Evolutionary conservation across 1,140 invertebrate species (phyloP).

Genomic region (Aphelenchoides avenae): DNA sequence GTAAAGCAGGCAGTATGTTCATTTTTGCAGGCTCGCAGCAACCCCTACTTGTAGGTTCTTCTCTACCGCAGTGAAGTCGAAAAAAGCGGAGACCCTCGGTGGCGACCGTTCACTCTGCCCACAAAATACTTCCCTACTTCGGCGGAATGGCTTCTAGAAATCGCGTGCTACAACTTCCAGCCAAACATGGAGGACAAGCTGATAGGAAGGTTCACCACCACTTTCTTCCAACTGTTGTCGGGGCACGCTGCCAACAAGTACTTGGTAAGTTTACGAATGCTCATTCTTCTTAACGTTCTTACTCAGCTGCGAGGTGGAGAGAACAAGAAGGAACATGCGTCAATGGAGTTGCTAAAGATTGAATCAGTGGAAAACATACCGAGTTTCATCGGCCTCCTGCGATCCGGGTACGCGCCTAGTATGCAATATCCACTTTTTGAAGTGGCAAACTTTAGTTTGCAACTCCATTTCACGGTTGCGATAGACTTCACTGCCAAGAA

Average conservation of each 20-base stretch:
- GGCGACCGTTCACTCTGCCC: constrained; percentile 39
- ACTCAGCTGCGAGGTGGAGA: constrained; percentile 22
- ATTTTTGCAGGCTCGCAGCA: constrained; percentile 6
- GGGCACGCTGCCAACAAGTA: constrained; percentile 33
- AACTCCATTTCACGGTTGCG: constrained; percentile 43
- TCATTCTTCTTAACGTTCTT: constrained; percentile 11
- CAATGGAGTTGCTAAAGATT: constrained; percentile 35
- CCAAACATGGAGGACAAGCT: constrained; percentile 34
- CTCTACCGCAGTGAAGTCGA: constrained; percentile 39
- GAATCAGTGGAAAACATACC: constrained; percentile 9
- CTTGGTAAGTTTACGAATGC: constrained; percentile 32
- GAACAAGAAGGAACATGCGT: constrained; percentile 36
- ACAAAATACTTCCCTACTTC: constrained; percentile 43
- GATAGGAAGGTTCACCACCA: constrained; percentile 37
- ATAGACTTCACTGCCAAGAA: constrained; percentile 49
- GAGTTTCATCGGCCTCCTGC: constrained; percentile 8
- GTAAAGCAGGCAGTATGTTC: constrained; percentile 11
- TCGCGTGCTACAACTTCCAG: constrained; percentile 37
- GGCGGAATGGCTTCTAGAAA: constrained; percentile 35
- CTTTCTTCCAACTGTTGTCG: constrained; percentile 37
- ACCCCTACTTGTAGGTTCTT: constrained; percentile 35
- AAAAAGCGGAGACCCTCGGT: constrained; percentile 21
- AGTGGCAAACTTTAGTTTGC: constrained; percentile 31
- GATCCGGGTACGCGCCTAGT: constrained; percentile 17
- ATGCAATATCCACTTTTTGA: constrained; percentile 12